Conservation (phyloP, 2,113 vertebrate species). For the Danionella cerebrum region DNA sequence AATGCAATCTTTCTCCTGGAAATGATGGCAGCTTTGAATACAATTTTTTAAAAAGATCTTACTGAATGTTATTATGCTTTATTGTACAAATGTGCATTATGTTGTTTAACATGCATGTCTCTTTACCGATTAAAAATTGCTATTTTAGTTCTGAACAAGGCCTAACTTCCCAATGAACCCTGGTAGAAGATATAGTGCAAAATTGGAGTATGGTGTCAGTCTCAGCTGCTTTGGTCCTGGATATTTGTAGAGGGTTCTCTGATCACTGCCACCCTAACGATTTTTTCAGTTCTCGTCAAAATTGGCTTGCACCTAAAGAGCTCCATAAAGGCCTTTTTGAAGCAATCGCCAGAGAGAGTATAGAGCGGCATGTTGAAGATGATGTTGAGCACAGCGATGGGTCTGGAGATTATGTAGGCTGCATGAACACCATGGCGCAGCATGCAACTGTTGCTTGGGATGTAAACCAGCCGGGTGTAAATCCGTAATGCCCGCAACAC, state of each 20-base stretch:
- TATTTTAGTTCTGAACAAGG: too few relatives aligned
- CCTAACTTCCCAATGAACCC: too few relatives aligned
- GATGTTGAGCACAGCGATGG: conserved; percentile 60
- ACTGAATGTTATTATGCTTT: too few relatives aligned
- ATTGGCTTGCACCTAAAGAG: not conserved
- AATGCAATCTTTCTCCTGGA: too few relatives aligned
- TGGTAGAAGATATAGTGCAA: too few relatives aligned
- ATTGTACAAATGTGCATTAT: too few relatives aligned
- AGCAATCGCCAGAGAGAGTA: conserved; percentile 56
- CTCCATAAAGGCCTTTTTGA: conserved; percentile 57
- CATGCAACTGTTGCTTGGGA: conserved; percentile 29
- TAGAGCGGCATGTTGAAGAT: conserved; percentile 66
- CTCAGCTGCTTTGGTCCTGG: not conserved
- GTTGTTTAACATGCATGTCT: too few relatives aligned
- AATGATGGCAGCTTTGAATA: too few relatives aligned
- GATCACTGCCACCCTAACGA: conserved; percentile 10
- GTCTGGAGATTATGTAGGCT: conserved; percentile 54
- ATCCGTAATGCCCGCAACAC: conserved; percentile 43
- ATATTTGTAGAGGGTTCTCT: not conserved
- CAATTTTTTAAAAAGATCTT: too few relatives aligned
- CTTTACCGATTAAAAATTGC: too few relatives aligned
- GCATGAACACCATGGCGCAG: conserved; percentile 47
- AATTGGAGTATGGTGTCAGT: too few relatives aligned
- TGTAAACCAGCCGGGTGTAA: conserved; percentile 37
- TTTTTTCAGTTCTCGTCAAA: conserved; percentile 12